These are phyloP conservation scores for Rambutsinella grinnellia DNA, from an alignment of 2,888 invertebrate genomes.

Conservation along the genomic window DNA sequence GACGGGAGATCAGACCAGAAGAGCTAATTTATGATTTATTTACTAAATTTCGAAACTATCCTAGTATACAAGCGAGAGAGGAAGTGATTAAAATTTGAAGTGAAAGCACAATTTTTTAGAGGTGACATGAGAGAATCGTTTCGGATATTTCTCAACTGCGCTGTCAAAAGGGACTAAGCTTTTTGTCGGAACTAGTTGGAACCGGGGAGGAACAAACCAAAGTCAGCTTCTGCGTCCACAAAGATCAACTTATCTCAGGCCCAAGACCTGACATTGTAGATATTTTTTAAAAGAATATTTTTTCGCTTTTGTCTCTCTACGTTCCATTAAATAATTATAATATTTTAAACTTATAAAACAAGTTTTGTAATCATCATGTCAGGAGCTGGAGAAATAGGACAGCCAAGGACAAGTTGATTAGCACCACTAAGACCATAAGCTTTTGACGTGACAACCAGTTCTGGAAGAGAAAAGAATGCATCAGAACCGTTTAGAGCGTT, in stretches of 20 bases:
- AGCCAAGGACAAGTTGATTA: slow-evolving; percentile 94
- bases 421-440: slow-evolving; percentile 91
- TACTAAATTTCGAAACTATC: no score
- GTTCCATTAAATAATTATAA: slow-evolving; percentile 48
- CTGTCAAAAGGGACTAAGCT: no score
- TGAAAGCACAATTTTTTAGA: no score
- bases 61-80: no score
- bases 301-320: slow-evolving; percentile 33
- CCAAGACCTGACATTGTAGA: slow-evolving; percentile 44
- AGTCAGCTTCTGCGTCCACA: slow-evolving; percentile 27
- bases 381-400: slow-evolving; percentile 96
- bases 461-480: slow-evolving; percentile 74
- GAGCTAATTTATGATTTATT: no score
- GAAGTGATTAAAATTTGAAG: no score
- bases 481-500: slow-evolving; percentile 9
- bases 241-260: slow-evolving; percentile 22
- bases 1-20: no score
- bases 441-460: slow-evolving; percentile 98
- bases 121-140: no score
- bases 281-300: slow-evolving; percentile 5
- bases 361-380: slow-evolving; percentile 77
- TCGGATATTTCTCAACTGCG: no score
- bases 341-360: slow-evolving; percentile 47
- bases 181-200: no score
- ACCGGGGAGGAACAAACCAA: slow-evolving; percentile 48